These are phyloP conservation scores for Micromesistius poutassou DNA, from an alignment of 2,797 vertebrate genomes.

Conservation along the genomic window DNA sequence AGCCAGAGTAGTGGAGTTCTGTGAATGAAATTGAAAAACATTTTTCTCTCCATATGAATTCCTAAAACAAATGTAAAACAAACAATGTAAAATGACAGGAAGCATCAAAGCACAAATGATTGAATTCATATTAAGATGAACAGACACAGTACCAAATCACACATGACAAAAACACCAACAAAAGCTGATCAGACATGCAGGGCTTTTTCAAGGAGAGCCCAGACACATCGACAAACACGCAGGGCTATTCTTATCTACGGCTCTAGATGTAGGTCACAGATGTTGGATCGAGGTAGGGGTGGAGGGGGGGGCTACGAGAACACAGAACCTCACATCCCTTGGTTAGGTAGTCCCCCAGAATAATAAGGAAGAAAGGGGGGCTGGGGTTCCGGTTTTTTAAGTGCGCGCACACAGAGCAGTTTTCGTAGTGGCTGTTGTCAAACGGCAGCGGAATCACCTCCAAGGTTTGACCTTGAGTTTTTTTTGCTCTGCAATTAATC, in stretches of 20 bases:
- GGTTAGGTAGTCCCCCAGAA: slow-evolving; percentile 1
- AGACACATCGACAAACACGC: slow-evolving; percentile 54
- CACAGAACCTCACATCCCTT: slow-evolving; percentile 10
- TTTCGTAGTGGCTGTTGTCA: background rate
- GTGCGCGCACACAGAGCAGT: background rate
- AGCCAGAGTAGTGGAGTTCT: background rate
- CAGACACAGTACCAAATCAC: slow-evolving; percentile 11
- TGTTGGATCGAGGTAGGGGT: slow-evolving; percentile 56
- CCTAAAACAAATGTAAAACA: slow-evolving; percentile 8
- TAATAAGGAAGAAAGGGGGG: background rate
- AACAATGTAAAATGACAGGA: background rate
- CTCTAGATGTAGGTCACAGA: slow-evolving; percentile 63
- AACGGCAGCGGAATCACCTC: background rate
- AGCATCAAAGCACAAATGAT: background rate
- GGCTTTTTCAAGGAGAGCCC: slow-evolving; percentile 55
- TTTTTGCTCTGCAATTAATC: background rate
- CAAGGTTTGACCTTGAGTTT: background rate
- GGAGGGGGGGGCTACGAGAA: slow-evolving; percentile 49
- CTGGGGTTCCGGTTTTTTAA: background rate
- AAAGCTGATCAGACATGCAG: slow-evolving; percentile 41
- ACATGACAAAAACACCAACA: slow-evolving; percentile 13
- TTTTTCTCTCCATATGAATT: background rate
- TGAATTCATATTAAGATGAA: slow-evolving; percentile 1
- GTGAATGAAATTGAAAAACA: background rate
- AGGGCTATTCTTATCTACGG: slow-evolving; percentile 61